These are phyloP conservation scores for Seira ritae DNA, from an alignment of 2,888 invertebrate species.

Conservation along the genomic window DNA sequence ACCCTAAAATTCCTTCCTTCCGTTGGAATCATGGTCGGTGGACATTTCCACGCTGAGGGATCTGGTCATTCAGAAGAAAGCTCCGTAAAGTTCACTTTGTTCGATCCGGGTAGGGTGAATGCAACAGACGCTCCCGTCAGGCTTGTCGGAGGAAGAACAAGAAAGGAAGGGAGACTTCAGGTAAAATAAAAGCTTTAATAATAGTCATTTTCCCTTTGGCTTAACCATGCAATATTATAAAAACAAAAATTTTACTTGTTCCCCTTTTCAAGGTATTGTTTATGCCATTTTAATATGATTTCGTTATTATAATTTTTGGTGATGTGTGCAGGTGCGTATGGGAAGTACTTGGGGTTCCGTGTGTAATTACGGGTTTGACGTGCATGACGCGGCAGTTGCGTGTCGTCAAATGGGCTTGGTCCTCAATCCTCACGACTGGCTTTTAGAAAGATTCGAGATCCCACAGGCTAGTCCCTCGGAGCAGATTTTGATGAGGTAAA, in stretches of 20 bases:
- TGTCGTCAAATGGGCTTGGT: slow-evolving; percentile 96
- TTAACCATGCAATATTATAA: no score
- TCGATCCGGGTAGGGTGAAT: slow-evolving; percentile 75
- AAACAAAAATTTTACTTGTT: no score
- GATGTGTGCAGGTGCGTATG: slow-evolving; percentile 81
- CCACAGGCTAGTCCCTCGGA: slow-evolving; percentile 86
- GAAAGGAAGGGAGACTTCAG: slow-evolving; percentile 91
- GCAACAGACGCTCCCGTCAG: slow-evolving; percentile 84
- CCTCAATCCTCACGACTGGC: slow-evolving; percentile 94
- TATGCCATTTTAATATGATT: slow-evolving; percentile 16
- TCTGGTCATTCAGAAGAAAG: slow-evolving; percentile 71
- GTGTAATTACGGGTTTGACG: slow-evolving; percentile 97
- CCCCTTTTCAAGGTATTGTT: background rate
- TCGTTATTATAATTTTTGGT: slow-evolving; percentile 28
- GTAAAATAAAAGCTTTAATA: no score
- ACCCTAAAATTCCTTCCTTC: slow-evolving; percentile 91
- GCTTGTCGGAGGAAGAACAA: slow-evolving; percentile 87
- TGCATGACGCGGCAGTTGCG: slow-evolving; percentile 91
- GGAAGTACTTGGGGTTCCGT: slow-evolving; percentile 97
- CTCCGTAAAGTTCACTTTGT: slow-evolving; percentile 73
- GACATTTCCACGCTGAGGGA: slow-evolving; percentile 85
- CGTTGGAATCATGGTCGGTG: slow-evolving; percentile 97
- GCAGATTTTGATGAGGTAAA: slow-evolving; percentile 82
- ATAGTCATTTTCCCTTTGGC: no score
- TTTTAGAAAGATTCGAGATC: slow-evolving; percentile 87